Percentiles rank a stretch among this genome's conserved stretches.
These are phyloP conservation scores for Syrphus vitripennis DNA, from an alignment of 2,888 invertebrate genomes.

Conservation along the genomic window DNA sequence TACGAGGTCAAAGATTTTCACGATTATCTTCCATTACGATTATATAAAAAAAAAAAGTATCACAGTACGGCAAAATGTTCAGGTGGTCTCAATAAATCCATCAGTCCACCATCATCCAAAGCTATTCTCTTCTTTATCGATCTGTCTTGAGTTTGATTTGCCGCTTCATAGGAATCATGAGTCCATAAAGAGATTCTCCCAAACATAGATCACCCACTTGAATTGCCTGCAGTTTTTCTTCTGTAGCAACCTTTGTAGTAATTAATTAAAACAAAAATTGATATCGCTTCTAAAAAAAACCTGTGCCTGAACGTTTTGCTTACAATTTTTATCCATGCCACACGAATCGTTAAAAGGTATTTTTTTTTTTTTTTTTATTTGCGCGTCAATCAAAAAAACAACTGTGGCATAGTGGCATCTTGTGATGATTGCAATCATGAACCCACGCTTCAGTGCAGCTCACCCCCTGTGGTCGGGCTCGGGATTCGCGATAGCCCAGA, in stretches of 20 bases:
- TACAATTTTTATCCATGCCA: not conserved
- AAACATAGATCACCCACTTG: conserved; percentile 47
- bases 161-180: conserved; percentile 43
- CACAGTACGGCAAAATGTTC: not conserved
- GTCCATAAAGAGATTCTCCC: conserved; percentile 41
- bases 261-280: conserved; percentile 55
- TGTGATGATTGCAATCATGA: conserved; percentile 63
- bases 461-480: conserved; percentile 41
- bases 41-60: not conserved
- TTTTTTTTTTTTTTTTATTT: not conserved
- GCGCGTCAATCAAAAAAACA: conserved; percentile 59
- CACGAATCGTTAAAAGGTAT: not conserved
- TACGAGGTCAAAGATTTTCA: conserved; percentile 15
- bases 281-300: conserved; percentile 23
- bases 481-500: conserved; percentile 31
- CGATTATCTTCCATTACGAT: not conserved
- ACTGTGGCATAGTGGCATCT: conserved; percentile 59
- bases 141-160: conserved; percentile 65
- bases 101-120: conserved; percentile 41
- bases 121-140: conserved; percentile 54
- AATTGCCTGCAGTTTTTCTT: not conserved
- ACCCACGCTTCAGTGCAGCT: conserved; percentile 49
- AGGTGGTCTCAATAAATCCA: conserved; percentile 68
- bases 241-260: conserved; percentile 1
- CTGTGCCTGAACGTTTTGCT: conserved; percentile 20